These are phyloP conservation scores for Allobates femoralis DNA, from an alignment of 2,797 vertebrate genomes.

Conservation along the genomic window DNA sequence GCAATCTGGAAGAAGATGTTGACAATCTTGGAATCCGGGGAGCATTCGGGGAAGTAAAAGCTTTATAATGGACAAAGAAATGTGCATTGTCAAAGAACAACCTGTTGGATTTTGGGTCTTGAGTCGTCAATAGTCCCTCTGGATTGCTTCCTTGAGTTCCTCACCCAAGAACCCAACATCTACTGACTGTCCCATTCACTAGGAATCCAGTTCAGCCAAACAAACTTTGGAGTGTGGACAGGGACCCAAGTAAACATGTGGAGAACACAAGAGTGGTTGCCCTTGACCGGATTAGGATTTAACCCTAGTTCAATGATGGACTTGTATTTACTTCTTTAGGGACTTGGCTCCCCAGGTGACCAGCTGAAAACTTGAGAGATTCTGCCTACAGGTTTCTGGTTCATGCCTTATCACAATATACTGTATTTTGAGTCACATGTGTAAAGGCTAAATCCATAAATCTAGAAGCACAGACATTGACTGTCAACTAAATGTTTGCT, in stretches of 20 bases:
- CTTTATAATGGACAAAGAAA: not conserved
- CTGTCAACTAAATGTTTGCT: conserved; percentile 66
- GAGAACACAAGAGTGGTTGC: not conserved
- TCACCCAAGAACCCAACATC: not conserved
- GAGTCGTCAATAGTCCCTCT: not conserved
- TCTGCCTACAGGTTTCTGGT: not conserved
- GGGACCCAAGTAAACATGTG: not conserved
- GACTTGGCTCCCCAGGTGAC: not conserved
- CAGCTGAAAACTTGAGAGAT: not conserved
- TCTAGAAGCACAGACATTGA: conserved; percentile 44
- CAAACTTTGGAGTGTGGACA: not conserved
- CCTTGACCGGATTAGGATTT: not conserved
- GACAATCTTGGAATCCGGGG: not conserved
- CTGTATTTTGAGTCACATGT: conserved; percentile 59
- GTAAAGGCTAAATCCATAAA: conserved; percentile 53
- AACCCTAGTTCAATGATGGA: not conserved
- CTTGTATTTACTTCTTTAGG: not conserved
- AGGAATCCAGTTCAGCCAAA: not conserved
- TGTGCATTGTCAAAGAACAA: not conserved
- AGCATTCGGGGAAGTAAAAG: not conserved
- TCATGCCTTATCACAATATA: not conserved
- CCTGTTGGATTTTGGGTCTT: not conserved
- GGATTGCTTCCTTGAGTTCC: too few species aligned
- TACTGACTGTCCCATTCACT: not conserved
- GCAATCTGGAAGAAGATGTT: not conserved